Base-by-base conservation (phyloP, 1,140 invertebrate genomes). In the Callitettix versicolor region DNA sequence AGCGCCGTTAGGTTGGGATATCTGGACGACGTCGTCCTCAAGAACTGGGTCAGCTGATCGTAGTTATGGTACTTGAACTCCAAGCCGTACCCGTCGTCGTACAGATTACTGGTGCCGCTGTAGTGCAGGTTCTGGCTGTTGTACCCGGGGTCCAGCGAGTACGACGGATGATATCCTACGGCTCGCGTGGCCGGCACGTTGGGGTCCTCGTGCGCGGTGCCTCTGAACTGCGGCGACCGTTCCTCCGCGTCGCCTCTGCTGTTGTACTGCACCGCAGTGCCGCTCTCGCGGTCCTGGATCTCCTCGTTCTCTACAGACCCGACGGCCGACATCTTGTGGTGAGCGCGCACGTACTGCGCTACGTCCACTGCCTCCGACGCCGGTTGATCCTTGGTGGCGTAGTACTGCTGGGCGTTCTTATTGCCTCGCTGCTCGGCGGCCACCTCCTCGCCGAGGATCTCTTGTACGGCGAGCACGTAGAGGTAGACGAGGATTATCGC, bases 1-100 rank as follows among this genome's bases (percentile, higher is more conserved):
- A 95, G 72, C 1, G 86, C 90, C 20, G 86, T 91, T 50, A 93
- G 78, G 63, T 88, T 81, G 5, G 91, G 89, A 72, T 85, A 94
- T 12, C 78, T 75, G 17, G 84, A 78, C 47, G 82, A 86, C 3
- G 89, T 85, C 1, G 82, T 76, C 54, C 86, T 76, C 21, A 98
- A 70, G 68, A 89, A 90, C 55, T 79, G 76, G 4, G 88, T 92
- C 76, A 97, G 79, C 60, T 86, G 78, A 5, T 91, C 84, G 65
- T 92, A 88, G 71, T 92, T 82, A 68, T 96, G 92, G 69, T 97
- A 95, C 15, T 81, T 79, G 48, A 52, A 51, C 15, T 51, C 49
- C 2, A 57, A 48, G 3, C 46, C 34, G 21, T 57, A 51, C n/a
- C 26, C 49, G 30, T 51, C 55, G 18, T 53, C 51, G 22, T 14